Percentiles rank a stretch among this genome's conserved stretches.
Evolutionary conservation across 2,113 vertebrate species (phyloP).

Genomic region (Otocyon megalotis): DNA sequence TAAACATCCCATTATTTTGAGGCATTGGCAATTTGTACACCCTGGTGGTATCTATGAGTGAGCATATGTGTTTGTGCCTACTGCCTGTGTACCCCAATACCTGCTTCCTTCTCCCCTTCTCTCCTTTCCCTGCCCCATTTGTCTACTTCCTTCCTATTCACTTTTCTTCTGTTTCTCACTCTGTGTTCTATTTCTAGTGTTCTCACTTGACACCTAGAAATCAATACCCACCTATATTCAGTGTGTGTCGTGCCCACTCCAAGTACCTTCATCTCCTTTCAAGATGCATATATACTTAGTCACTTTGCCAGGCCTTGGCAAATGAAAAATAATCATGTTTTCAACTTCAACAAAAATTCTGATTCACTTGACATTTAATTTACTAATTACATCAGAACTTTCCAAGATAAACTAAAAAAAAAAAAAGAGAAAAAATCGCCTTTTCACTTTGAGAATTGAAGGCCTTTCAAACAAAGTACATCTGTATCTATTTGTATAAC

Average conservation of each 20-base stretch:
- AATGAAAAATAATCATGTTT: slow-evolving; percentile 74
- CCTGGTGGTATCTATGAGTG: not conserved
- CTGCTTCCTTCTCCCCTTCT: not conserved
- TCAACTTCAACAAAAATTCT: slow-evolving; percentile 63
- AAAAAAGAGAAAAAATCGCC: slow-evolving; percentile 23
- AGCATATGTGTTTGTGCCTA: not conserved
- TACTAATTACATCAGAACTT: slow-evolving; percentile 62
- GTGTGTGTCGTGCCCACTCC: not conserved
- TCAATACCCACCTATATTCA: not conserved
- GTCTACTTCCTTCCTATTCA: not conserved
- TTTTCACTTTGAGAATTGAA: slow-evolving; percentile 40
- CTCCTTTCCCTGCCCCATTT: not conserved
- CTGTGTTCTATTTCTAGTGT: slow-evolving; percentile 46
- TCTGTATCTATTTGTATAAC: not conserved
- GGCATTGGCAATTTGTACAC: not conserved
- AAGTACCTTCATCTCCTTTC: not conserved
- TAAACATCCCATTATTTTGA: slow-evolving; percentile 26
- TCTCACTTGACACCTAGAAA: slow-evolving; percentile 38
- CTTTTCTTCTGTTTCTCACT: not conserved
- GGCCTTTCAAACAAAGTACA: not conserved
- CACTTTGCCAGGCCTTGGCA: slow-evolving; percentile 15
- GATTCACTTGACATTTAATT: slow-evolving; percentile 40
- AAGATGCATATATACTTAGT: not conserved
- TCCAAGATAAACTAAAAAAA: slow-evolving; percentile 60
- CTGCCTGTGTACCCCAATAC: not conserved